These are phyloP conservation scores for Pundamilia nyererei DNA, from an alignment of 2,113 vertebrate genomes.

Conservation along the genomic window DNA sequence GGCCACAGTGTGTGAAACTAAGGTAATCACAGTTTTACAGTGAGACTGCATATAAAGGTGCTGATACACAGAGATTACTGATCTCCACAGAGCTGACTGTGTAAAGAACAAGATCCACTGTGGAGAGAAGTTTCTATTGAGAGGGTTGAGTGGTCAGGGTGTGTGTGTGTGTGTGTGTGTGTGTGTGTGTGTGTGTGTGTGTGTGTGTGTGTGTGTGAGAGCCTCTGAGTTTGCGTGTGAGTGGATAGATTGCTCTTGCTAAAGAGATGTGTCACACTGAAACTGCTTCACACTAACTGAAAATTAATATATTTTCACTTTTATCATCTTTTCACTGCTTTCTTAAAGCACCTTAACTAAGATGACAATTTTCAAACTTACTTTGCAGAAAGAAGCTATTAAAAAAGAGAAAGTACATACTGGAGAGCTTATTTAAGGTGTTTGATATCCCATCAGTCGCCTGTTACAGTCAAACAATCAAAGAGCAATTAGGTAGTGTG, in stretches of 20 bases:
- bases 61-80: conserved; percentile 1
- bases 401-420: neutral
- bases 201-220: neutral
- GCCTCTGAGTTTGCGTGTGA: neutral
- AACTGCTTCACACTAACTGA: neutral
- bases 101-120: neutral
- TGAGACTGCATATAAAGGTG: neutral
- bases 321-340: neutral
- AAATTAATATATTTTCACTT: neutral
- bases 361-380: neutral
- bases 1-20: neutral
- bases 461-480: neutral
- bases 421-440: neutral
- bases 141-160: neutral
- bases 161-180: neutral
- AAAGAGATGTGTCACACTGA: neutral
- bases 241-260: neutral
- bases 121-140: neutral
- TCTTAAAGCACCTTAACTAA: neutral
- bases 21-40: neutral
- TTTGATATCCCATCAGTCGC: neutral
- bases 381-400: neutral
- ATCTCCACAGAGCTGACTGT: neutral
- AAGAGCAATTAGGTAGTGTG: neutral
- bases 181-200: fast-evolving